phyloP scores from a whole-genome alignment of 2,888 invertebrate genomes.

The Drosophila yooni region DNA sequence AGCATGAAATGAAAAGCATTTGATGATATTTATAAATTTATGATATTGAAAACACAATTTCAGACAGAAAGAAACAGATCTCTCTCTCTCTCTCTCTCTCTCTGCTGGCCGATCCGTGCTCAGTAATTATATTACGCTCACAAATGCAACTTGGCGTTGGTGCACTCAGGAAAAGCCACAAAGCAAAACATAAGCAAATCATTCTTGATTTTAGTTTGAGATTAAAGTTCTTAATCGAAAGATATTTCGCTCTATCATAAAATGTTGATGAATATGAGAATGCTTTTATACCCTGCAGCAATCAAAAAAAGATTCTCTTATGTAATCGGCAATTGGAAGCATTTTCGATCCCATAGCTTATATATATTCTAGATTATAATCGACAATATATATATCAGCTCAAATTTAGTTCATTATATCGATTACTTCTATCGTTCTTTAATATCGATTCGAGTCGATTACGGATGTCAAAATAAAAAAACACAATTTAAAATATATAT shows the following conservation, averaged over 20 bases:
- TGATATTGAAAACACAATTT: constrained; percentile 57
- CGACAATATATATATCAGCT: no score
- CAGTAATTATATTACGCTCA: neutral
- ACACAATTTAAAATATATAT: neutral
- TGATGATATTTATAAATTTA: constrained; percentile 70
- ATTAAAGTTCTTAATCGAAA: neutral
- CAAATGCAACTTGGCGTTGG: neutral
- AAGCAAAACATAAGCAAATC: neutral
- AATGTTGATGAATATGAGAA: neutral
- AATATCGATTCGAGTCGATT: neutral
- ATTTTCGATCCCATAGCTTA: neutral
- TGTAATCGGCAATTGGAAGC: neutral
- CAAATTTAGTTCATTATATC: neutral
- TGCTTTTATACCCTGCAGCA: neutral
- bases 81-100: no score
- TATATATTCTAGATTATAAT: neutral
- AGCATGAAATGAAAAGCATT: constrained; percentile 6
- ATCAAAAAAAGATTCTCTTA: neutral
- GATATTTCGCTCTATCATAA: neutral
- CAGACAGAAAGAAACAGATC: constrained; percentile 5
- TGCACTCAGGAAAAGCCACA: neutral
- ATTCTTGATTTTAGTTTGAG: neutral
- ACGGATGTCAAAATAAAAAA: neutral
- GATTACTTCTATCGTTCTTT: neutral
- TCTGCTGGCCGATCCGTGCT: neutral